Evolutionary conservation across 1,140 invertebrate genomes (phyloP), one percentile per base, ranked within the genome.

Genomic region (Lepidurus packardi): DNA sequence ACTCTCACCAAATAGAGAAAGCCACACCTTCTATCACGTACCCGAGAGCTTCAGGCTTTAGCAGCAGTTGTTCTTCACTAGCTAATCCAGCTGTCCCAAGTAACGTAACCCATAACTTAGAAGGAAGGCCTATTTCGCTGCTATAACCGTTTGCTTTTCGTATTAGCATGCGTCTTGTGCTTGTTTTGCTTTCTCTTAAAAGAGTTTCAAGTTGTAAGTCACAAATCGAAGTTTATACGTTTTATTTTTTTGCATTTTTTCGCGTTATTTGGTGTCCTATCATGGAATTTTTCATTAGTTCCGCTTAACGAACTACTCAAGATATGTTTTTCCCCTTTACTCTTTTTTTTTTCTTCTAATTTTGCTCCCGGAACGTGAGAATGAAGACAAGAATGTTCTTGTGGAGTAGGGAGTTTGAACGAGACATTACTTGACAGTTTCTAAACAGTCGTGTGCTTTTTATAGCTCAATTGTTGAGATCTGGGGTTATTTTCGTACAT

Each of bases 1-100:
- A 78, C 25, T 73, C 73, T 42, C 44, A 73, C 8, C 65, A 74
- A 24, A 43, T 78, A 45, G 73, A 73, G 78, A 76, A 44, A 42
- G 43, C 73, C 11, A 25, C 74, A 73, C 78, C 77, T 1, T 76
- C 43, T 25, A 76, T 76, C 34, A 16, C 75, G 9, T 34, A 76
- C 43, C 43, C 24, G 43, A 43, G 44, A 24, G 43, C 41, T 42
- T 43, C 42, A 75, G 41, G 34, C 10, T 47, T 34, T 45, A 24
- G 43, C 47, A 76, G 75, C 45, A 7, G 45, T 44, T 76, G 34
- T 21, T 76, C 45, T 10, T 25, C 21, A 13, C 21, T 74, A 74
- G 21, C 21, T 7, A 44, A 45, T 10, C 24, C 4, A 5, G 7
- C 10, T 44, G 11, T 42, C 10, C n/a, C 42, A 76, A 24, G 42